Base-by-base conservation (phyloP, 2,113 vertebrate species). In the Grammomys dolichurus region DNA sequence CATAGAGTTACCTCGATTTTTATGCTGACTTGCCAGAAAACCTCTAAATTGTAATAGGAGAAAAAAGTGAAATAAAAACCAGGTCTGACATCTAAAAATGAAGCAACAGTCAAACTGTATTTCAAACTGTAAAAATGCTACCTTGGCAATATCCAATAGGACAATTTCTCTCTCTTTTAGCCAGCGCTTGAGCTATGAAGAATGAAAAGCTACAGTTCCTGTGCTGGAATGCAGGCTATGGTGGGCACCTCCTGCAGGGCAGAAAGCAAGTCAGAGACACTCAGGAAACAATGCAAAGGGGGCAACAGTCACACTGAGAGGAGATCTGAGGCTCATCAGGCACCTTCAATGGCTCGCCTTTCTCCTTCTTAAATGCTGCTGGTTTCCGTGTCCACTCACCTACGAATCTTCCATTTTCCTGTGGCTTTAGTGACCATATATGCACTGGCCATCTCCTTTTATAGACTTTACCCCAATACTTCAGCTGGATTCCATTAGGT, bases 1-100 rank as follows among this genome's bases (percentile, higher is more conserved):
- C 28, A 65, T 48, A 69, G 8, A 43, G 13, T 77, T 87, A 70
- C 40, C 48, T 85, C 0, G 63, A 78, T 75, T 87, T 97, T 93
- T 88, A 46, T 93, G 78, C 20, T 94, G 73, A 97, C 94, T 92
- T 96, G 77, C 70, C 90, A 91, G 11, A 91, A 96, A 96, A 96
- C 16, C 54, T 97, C 65, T 84, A 90, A 95, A 96, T 43, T 63
- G 46, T 58, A 88, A 96, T 92, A 67, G 36, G 77, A 56, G 7
- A 87, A 24, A 93, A 97, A 90, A 75, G 69, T 43, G 24, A 96
- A 95, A 80, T 95, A 91, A 95, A 90, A 95, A 70, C 16, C 33
- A 93, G n/a, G 73, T 88, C 73, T 87, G 94, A 95, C 63, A 94
- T 75, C 67, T 90, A 69, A 95, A 94, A 96, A 97, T 89, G 43